Evolutionary conservation across 2,888 invertebrate species (phyloP).

Genomic region (Drosophila eohydei): DNA sequence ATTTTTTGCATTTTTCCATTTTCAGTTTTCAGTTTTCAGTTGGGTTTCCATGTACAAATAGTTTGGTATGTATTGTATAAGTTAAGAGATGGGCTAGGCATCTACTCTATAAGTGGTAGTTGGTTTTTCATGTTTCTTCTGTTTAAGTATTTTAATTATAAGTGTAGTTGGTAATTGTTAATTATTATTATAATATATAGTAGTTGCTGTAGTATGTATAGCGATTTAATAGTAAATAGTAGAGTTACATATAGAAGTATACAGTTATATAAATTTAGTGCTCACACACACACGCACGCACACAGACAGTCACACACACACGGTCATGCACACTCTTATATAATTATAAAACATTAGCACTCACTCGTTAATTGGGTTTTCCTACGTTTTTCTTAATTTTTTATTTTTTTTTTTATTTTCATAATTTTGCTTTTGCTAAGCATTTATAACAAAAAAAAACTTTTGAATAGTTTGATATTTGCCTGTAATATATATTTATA

Average conservation of each 20-base stretch:
- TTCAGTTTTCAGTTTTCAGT: slow-evolving; percentile 3
- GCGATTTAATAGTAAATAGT: slow-evolving; percentile 58
- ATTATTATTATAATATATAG: slow-evolving; percentile 36
- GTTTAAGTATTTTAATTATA: slow-evolving; percentile 27
- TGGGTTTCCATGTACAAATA: slow-evolving; percentile 62
- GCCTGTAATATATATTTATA: neutral
- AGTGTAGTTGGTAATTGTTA: slow-evolving; percentile 53
- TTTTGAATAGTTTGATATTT: neutral
- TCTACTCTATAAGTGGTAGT: slow-evolving; percentile 31
- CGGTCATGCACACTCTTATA: slow-evolving; percentile 6
- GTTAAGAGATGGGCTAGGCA: slow-evolving; percentile 5
- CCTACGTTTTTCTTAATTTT: neutral
- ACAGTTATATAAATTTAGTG: slow-evolving; percentile 66
- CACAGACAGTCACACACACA: neutral
- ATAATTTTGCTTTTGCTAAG: slow-evolving; percentile 31
- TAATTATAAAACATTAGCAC: slow-evolving; percentile 45
- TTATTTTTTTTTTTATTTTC: neutral
- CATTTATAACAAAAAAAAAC: slow-evolving; percentile 11
- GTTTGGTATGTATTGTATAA: slow-evolving; percentile 58
- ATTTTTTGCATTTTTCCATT: no score
- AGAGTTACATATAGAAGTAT: slow-evolving; percentile 69
- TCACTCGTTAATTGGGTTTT: slow-evolving; percentile 31
- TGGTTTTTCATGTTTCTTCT: slow-evolving; percentile 6
- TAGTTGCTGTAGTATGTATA: slow-evolving; percentile 30
- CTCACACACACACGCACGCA: slow-evolving; percentile 1